A percentile compares a stretch with the other conserved stretches of the same genome.
Evolutionary conservation across 2,888 invertebrate species (phyloP).

Genomic region (Ennomos erosarius): DNA sequence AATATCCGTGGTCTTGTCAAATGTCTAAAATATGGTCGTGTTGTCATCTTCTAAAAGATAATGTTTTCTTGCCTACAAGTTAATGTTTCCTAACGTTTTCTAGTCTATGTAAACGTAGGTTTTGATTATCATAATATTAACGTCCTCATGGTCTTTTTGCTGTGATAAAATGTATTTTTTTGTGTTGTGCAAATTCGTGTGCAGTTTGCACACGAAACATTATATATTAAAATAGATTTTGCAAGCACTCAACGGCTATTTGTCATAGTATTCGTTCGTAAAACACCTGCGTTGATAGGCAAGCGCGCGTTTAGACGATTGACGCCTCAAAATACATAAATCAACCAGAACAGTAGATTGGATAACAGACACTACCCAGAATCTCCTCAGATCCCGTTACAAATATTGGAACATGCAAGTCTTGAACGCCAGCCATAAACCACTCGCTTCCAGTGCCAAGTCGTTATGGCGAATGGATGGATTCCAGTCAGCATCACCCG

Average conservation of each 20-base stretch:
- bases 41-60: no score
- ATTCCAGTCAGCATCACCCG: constrained; percentile 82
- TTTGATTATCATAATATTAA: no score
- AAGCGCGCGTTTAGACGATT: constrained; percentile 24
- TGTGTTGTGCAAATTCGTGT: neutral
- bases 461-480: constrained; percentile 58
- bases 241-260: constrained; percentile 16
- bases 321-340: constrained; percentile 32
- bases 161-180: neutral
- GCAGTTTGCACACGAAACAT: constrained; percentile 16
- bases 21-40: neutral
- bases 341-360: constrained; percentile 31
- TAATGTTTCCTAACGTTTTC: no score
- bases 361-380: constrained; percentile 4
- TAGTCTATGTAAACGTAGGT: no score
- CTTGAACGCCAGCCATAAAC: constrained; percentile 78
- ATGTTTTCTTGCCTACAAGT: no score
- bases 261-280: constrained; percentile 22
- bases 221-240: constrained; percentile 13
- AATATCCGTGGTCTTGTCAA: neutral
- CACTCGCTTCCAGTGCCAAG: constrained; percentile 79
- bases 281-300: constrained; percentile 13
- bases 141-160: no score
- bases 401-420: constrained; percentile 52
- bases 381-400: constrained; percentile 43